phyloP scores from a whole-genome alignment of 2,888 invertebrate genomes.

The Amphipoea lucens region DNA sequence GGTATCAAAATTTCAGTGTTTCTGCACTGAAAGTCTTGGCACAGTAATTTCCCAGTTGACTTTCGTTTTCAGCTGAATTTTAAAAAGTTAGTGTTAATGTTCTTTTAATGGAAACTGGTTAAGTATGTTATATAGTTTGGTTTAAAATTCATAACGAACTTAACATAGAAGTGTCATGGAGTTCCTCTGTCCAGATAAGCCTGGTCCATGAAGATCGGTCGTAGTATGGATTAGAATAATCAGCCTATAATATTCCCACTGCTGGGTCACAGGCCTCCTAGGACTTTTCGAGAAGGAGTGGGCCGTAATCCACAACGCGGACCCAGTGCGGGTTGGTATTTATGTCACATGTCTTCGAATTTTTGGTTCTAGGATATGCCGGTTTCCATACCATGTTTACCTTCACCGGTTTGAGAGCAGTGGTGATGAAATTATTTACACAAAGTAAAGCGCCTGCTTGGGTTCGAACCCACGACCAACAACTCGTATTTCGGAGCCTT shows the following conservation, averaged over 20 bases:
- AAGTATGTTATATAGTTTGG: neutral
- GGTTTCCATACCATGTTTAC: too few relatives aligned
- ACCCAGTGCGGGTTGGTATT: too few relatives aligned
- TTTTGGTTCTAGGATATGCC: too few relatives aligned
- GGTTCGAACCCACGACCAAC: too few relatives aligned
- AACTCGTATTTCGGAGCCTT: too few relatives aligned
- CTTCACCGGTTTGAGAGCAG: too few relatives aligned
- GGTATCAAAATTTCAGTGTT: slow-evolving; percentile 67
- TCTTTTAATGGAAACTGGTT: slow-evolving; percentile 9
- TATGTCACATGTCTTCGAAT: too few relatives aligned
- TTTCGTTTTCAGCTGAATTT: slow-evolving; percentile 51
- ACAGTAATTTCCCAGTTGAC: slow-evolving; percentile 68
- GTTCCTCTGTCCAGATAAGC: neutral
- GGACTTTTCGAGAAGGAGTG: too few relatives aligned
- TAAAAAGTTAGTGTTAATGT: slow-evolving; percentile 42
- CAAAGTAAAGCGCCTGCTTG: too few relatives aligned
- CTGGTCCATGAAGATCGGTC: neutral
- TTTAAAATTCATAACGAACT: neutral
- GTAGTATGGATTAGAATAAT: neutral
- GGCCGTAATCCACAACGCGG: too few relatives aligned
- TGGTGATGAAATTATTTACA: too few relatives aligned
- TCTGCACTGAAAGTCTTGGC: slow-evolving; percentile 51
- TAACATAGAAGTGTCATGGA: neutral
- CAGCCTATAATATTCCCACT: neutral
- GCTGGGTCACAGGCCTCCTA: too few relatives aligned